phyloP scores from a whole-genome alignment of 2,888 invertebrate species.

The Automeris io region DNA sequence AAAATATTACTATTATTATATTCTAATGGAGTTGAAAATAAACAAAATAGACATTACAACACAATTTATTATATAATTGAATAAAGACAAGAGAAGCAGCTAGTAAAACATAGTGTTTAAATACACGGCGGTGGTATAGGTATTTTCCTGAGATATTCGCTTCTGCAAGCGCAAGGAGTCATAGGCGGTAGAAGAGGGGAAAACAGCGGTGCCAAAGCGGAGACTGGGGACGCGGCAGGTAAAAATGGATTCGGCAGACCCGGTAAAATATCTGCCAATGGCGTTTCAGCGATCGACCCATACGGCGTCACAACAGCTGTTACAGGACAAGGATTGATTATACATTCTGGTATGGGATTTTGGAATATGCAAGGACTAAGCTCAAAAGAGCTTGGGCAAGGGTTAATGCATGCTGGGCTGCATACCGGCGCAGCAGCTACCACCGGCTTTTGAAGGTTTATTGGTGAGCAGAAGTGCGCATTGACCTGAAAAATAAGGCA shows the following conservation, averaged over 20 bases:
- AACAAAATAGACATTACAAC: too few species aligned
- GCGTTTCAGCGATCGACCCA: constrained; percentile 11
- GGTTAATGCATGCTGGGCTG: not conserved
- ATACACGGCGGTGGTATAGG: constrained; percentile 52
- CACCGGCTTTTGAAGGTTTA: not conserved
- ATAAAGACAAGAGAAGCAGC: too few species aligned
- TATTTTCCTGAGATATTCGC: constrained; percentile 46
- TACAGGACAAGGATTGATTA: not conserved
- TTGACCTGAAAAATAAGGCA: not conserved
- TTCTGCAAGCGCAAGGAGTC: constrained; percentile 26
- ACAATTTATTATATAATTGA: too few species aligned
- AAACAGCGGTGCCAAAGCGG: constrained; percentile 26
- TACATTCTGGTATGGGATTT: not conserved
- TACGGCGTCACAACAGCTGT: not conserved
- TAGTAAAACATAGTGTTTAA: constrained; percentile 19
- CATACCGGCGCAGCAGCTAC: not conserved
- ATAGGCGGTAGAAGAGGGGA: constrained; percentile 28
- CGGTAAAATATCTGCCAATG: constrained; percentile 14
- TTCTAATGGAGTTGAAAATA: too few species aligned
- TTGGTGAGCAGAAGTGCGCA: not conserved
- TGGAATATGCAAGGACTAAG: not conserved
- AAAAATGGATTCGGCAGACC: constrained; percentile 28
- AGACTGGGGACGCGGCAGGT: constrained; percentile 43
- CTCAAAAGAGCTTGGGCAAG: not conserved
- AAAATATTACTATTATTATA: too few species aligned